Evolutionary conservation across 2,888 invertebrate genomes (phyloP).

Genomic region (Ectemnius cavifrons): DNA sequence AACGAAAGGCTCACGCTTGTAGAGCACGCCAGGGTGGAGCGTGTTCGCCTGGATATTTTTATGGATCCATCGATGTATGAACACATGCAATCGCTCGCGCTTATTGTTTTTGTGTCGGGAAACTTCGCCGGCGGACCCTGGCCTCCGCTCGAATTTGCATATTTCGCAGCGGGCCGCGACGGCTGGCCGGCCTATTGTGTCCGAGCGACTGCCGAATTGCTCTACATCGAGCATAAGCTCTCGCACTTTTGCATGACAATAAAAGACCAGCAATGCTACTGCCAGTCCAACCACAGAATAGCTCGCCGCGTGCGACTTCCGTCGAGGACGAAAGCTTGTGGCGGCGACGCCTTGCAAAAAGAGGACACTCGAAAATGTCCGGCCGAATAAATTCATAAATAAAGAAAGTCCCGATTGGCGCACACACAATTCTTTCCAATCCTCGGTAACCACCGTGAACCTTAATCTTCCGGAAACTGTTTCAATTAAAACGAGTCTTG

Average conservation of each 20-base stretch:
- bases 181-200: slow-evolving; percentile 68
- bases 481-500: slow-evolving; percentile 52
- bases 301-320: slow-evolving; percentile 61
- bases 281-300: too few species aligned
- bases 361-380: slow-evolving; percentile 4
- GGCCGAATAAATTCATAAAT: neutral
- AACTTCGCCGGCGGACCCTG: slow-evolving; percentile 59
- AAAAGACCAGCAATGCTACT: slow-evolving; percentile 62
- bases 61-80: slow-evolving; percentile 73
- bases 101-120: slow-evolving; percentile 73
- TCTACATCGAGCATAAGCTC: slow-evolving; percentile 73
- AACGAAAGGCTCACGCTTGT: slow-evolving; percentile 7
- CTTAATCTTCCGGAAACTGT: slow-evolving; percentile 10
- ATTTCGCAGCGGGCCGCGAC: slow-evolving; percentile 51
- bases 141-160: slow-evolving; percentile 69
- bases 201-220: slow-evolving; percentile 72
- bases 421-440: too few species aligned
- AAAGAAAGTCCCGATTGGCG: too few species aligned
- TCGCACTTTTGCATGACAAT: slow-evolving; percentile 74
- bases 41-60: slow-evolving; percentile 68
- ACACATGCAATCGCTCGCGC: slow-evolving; percentile 74
- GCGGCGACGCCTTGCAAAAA: slow-evolving; percentile 9
- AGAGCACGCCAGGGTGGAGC: slow-evolving; percentile 31
- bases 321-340: slow-evolving; percentile 50
- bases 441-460: too few species aligned